phyloP scores from a whole-genome alignment of 2,888 invertebrate genomes.

The Coleophora deauratella region DNA sequence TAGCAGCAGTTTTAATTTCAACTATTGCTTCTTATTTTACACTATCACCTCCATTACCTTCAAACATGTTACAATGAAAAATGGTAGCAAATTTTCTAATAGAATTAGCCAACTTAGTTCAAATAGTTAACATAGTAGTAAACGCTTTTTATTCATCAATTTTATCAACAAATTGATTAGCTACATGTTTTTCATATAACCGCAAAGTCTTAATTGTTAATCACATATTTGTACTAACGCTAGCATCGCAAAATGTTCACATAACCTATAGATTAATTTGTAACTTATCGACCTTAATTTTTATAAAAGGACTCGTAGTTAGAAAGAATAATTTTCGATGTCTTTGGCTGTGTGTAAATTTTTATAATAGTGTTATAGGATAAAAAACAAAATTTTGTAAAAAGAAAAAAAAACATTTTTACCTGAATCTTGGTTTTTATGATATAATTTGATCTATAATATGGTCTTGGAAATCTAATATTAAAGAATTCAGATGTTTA shows the following conservation, averaged over 20 bases:
- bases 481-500: slow-evolving; percentile 51
- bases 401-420: slow-evolving; percentile 59
- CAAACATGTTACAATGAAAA: slow-evolving; percentile 58
- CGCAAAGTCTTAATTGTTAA: slow-evolving; percentile 29
- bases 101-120: too few species aligned
- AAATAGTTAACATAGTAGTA: slow-evolving; percentile 31
- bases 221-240: slow-evolving; percentile 47
- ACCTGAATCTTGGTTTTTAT: slow-evolving; percentile 52
- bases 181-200: slow-evolving; percentile 32
- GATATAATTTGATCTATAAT: slow-evolving; percentile 36
- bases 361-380: slow-evolving; percentile 45
- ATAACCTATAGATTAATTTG: slow-evolving; percentile 52
- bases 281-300: slow-evolving; percentile 45
- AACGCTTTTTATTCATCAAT: slow-evolving; percentile 45
- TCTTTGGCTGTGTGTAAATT: slow-evolving; percentile 72
- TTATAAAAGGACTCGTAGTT: slow-evolving; percentile 54
- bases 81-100: slow-evolving; percentile 51
- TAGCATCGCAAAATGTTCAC: slow-evolving; percentile 76
- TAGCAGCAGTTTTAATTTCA: slow-evolving; percentile 44
- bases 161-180: slow-evolving; percentile 21
- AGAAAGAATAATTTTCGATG: slow-evolving; percentile 66
- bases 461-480: slow-evolving; percentile 42
- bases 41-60: slow-evolving; percentile 44
- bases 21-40: slow-evolving; percentile 41
- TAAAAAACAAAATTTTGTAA: slow-evolving; percentile 55